Percentiles rank a stretch among this genome's conserved stretches.
These are phyloP conservation scores for Corvus moneduloides DNA, from an alignment of 2,113 vertebrate genomes.

Conservation along the genomic window DNA sequence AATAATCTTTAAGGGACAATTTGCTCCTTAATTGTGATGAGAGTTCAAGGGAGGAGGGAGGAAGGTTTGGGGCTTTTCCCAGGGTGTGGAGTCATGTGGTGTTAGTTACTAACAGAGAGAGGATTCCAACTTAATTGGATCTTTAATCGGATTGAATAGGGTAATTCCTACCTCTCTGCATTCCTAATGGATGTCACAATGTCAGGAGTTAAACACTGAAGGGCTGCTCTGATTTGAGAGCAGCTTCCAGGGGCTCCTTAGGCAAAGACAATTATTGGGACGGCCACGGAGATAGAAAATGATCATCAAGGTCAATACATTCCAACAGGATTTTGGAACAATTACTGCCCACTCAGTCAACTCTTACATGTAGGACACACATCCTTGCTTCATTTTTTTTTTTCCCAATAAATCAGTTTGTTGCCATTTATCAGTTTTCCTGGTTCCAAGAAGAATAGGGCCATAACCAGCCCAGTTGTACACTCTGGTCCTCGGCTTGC, in stretches of 20 bases:
- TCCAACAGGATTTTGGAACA: background rate
- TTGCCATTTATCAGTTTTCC: background rate
- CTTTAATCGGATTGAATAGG: conserved; percentile 45
- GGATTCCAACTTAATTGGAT: conserved; percentile 44
- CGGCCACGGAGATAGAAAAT: background rate
- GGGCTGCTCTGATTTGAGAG: conserved; percentile 1
- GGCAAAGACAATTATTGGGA: background rate
- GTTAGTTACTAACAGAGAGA: background rate
- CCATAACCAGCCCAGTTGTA: background rate
- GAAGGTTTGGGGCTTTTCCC: background rate
- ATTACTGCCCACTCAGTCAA: background rate
- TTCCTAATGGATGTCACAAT: conserved; percentile 23
- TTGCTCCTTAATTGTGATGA: background rate
- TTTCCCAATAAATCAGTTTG: background rate
- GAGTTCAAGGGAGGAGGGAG: background rate
- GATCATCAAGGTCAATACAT: background rate
- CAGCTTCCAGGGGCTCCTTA: conserved; percentile 10
- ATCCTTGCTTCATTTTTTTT: background rate
- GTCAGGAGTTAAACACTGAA: conserved; percentile 11
- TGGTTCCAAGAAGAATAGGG: background rate
- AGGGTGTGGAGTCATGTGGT: background rate
- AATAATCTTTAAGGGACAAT: background rate
- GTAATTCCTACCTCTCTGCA: conserved; percentile 31
- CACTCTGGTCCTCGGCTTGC: accelerated
- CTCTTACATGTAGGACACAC: background rate